Evolutionary conservation across 2,797 vertebrate species (phyloP), one percentile per base, ranked within the genome.

Genomic region (Crotalus adamanteus): DNA sequence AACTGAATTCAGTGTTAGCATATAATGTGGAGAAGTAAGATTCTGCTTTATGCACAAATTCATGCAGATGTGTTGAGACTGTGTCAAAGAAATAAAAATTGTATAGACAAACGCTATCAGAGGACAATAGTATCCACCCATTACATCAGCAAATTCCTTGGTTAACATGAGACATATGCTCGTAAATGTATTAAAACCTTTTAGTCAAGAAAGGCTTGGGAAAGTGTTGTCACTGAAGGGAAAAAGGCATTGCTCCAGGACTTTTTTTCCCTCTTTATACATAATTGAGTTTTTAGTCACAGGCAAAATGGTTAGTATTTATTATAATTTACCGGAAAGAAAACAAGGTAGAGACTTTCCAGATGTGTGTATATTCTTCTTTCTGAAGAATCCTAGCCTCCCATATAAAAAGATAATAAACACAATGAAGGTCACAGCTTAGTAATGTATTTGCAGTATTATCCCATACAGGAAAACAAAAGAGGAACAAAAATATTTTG

Each of bases 321-420:
- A 42, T 88, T 61, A 55, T 20, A 37, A 61, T 92, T 22, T 78
- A 11, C 2, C 1, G 89, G 94, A 78, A 14, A 78, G 9, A 89
- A 4, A 25, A 42, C 25, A 60, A 90, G 91, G 86, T 91, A 16
- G 88, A 87, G 59, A 89, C 93, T 91, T 73, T 53, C n/a, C 65
- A 88, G 94, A 96, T 94, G 94, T 94, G 96, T 94, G 94, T 94
- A 95, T 59, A 91, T 90, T 96, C 95, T 95, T 93, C 96, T 96
- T 92, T 87, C 94, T 96, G 93, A 96, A 94, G 95, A 95, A 92
- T 96, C 96, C 96, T 95, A 96, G 96, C 95, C 95, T 95, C 92
- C 96, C 37, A 6, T 93, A 89, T 93, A 96, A 93, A 97, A 94
- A 94, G 4, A 94, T 28, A 83, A 92, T 91, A 94, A 91, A 28